Conservation (phyloP, 2,113 vertebrate species). For the Ceyx cyanopectus region DNA sequence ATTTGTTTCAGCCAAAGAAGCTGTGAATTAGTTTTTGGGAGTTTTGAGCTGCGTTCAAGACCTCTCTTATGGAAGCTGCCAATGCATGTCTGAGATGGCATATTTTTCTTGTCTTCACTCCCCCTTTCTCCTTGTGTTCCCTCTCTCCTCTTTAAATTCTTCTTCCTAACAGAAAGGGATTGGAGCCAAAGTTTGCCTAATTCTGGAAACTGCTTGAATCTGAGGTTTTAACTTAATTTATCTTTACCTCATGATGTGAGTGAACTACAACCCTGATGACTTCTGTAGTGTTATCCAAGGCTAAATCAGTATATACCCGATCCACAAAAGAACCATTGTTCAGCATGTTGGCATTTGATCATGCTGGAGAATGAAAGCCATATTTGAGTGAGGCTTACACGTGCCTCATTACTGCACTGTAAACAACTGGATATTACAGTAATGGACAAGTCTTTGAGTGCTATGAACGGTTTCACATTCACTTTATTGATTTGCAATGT, state of each 20-base stretch:
- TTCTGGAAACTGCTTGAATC: not conserved
- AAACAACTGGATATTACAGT: slow-evolving; percentile 55
- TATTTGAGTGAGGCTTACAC: slow-evolving; percentile 53
- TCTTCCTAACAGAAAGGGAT: not conserved
- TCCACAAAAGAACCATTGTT: slow-evolving; percentile 58
- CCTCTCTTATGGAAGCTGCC: not conserved
- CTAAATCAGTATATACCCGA: not conserved
- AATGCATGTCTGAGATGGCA: not conserved
- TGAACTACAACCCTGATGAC: slow-evolving; percentile 27
- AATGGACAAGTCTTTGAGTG: slow-evolving; percentile 59
- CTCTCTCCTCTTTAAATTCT: slow-evolving; percentile 1
- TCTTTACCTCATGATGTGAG: slow-evolving; percentile 50
- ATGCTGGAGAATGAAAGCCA: slow-evolving; percentile 63
- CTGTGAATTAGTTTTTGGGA: not conserved
- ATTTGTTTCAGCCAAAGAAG: slow-evolving; percentile 17
- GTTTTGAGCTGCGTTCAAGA: not conserved
- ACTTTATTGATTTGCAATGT: slow-evolving; percentile 65
- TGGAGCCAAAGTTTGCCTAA: not conserved
- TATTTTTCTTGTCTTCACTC: not conserved
- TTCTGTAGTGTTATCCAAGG: not conserved
- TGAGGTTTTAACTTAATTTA: slow-evolving; percentile 35
- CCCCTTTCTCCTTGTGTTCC: not conserved
- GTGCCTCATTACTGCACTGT: slow-evolving; percentile 67
- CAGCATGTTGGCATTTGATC: slow-evolving; percentile 49
- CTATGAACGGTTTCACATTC: slow-evolving; percentile 27